These are phyloP conservation scores for Pangasianodon gigas DNA, from an alignment of 2,113 vertebrate genomes.

Conservation along the genomic window DNA sequence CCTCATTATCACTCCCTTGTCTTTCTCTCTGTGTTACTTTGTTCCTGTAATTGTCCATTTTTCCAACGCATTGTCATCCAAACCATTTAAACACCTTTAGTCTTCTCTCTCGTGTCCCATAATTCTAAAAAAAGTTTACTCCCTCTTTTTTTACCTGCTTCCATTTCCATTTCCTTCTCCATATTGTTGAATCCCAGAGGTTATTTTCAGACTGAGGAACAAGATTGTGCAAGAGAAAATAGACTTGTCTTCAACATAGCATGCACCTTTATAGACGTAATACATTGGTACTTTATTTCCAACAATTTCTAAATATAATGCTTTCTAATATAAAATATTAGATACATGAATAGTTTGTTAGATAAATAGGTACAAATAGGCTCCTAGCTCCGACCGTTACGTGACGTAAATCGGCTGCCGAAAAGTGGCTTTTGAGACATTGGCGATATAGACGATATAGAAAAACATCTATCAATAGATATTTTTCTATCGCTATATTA, in stretches of 20 bases:
- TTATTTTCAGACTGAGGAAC: conserved; percentile 15
- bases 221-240: neutral
- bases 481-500: no score
- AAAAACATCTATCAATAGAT: neutral
- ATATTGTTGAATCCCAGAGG: conserved; percentile 31
- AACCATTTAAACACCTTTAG: neutral
- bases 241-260: neutral
- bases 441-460: neutral
- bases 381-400: neutral
- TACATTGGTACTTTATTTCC: neutral
- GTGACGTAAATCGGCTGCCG: neutral
- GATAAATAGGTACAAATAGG: neutral
- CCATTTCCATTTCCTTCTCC: neutral
- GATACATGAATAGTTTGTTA: neutral
- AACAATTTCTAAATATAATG: neutral
- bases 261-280: neutral
- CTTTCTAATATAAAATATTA: neutral
- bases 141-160: neutral
- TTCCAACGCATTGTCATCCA: neutral
- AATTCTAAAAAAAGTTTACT: neutral
- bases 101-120: neutral
- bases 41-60: conserved; percentile 1
- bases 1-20: conserved; percentile 29
- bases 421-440: neutral
- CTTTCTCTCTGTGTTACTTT: conserved; percentile 6